phyloP scores from a whole-genome alignment of 2,888 invertebrate genomes.

The Oeneis ivallda region DNA sequence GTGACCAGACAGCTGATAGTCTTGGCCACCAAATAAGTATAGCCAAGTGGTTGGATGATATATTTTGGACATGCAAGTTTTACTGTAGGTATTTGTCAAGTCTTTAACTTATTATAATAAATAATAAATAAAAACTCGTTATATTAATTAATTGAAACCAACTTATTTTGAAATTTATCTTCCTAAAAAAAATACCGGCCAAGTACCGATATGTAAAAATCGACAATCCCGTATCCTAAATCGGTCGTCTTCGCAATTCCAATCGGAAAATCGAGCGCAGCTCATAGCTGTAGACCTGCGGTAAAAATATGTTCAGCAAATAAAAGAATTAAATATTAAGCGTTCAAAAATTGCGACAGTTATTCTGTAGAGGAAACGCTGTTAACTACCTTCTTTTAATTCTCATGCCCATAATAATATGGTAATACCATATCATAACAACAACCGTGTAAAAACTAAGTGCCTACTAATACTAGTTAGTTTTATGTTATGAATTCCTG shows the following conservation, averaged over 20 bases:
- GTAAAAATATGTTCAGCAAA: neutral
- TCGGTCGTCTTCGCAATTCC: neutral
- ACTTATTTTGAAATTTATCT: too few species aligned
- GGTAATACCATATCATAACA: conserved; percentile 12
- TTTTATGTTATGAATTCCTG: conserved; percentile 45
- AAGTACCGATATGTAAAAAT: too few species aligned
- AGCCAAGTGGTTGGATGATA: too few species aligned
- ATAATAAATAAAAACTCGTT: too few species aligned
- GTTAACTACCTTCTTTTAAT: conserved; percentile 7
- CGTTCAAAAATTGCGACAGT: neutral
- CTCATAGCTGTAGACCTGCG: neutral
- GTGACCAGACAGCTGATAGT: too few species aligned
- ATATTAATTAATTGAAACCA: too few species aligned
- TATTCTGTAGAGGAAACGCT: neutral
- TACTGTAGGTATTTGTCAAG: too few species aligned
- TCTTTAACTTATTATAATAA: too few species aligned
- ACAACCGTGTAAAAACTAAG: conserved; percentile 31
- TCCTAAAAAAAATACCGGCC: too few species aligned
- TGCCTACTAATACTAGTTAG: conserved; percentile 39
- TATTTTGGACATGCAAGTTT: too few species aligned
- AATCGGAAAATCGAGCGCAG: neutral
- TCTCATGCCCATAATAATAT: neutral
- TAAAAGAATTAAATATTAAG: neutral
- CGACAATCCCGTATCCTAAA: neutral
- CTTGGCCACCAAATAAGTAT: too few species aligned